Evolutionary conservation across 2,113 vertebrate species (phyloP).

Genomic region (Neolamprologus brichardi): DNA sequence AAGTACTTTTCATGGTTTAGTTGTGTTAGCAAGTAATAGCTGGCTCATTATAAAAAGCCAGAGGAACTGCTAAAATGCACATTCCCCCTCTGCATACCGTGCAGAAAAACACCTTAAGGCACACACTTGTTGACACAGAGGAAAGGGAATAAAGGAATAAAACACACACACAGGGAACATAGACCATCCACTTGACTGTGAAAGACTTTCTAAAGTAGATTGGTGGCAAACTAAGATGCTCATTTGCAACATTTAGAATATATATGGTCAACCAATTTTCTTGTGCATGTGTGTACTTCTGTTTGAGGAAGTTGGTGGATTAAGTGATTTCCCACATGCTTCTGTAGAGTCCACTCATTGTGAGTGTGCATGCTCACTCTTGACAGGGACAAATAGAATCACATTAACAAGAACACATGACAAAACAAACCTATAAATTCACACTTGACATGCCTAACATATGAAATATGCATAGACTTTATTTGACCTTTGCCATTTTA

Average conservation of each 20-base stretch:
- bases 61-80: neutral
- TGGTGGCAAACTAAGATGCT: neutral
- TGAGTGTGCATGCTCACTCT: neutral
- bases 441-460: neutral
- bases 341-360: slow-evolving; percentile 34
- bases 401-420: neutral
- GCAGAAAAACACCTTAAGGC: neutral
- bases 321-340: slow-evolving; percentile 60
- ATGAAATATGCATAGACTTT: neutral
- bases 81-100: neutral
- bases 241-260: neutral
- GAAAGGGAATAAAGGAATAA: neutral
- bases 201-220: neutral
- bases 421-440: neutral
- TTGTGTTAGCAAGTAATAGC: neutral
- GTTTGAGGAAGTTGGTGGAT: neutral
- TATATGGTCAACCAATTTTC: neutral
- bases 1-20: neutral
- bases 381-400: neutral
- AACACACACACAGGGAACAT: neutral
- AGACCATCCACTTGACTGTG: neutral
- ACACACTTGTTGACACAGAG: neutral
- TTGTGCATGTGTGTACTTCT: neutral
- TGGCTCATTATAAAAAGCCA: neutral
- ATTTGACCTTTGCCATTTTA: neutral